These are phyloP conservation scores for Puffinus mauretanicus DNA, from an alignment of 2,113 vertebrate species.

Conservation along the genomic window DNA sequence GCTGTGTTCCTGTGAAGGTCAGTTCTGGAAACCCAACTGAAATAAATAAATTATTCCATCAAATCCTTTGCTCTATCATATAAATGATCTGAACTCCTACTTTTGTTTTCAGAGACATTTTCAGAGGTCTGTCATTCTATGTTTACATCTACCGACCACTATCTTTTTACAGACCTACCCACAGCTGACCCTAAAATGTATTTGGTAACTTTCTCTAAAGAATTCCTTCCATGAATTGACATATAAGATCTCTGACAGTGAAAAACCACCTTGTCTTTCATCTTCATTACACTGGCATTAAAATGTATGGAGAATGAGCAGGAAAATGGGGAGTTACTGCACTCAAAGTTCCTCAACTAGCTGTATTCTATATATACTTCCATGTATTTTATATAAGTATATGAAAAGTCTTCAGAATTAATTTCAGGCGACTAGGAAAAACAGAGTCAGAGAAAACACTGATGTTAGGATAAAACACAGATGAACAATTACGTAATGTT, in stretches of 20 bases:
- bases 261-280: neutral
- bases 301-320: neutral
- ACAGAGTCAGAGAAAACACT: neutral
- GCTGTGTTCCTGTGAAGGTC: neutral
- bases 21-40: neutral
- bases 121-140: neutral
- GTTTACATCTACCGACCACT: neutral
- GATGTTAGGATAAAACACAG: neutral
- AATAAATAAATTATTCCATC: neutral
- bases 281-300: neutral
- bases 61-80: neutral
- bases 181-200: neutral
- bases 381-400: neutral
- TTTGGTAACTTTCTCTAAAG: neutral
- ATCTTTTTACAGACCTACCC: neutral
- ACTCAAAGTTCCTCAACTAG: neutral
- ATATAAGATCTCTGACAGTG: neutral
- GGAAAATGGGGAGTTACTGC: neutral
- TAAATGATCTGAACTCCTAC: neutral
- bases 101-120: neutral
- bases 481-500: neutral
- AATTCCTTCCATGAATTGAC: neutral
- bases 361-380: neutral
- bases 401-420: neutral
- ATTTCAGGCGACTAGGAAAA: neutral